These are phyloP conservation scores for Drymonia ruficornis DNA, from an alignment of 2,888 invertebrate species.

Conservation along the genomic window DNA sequence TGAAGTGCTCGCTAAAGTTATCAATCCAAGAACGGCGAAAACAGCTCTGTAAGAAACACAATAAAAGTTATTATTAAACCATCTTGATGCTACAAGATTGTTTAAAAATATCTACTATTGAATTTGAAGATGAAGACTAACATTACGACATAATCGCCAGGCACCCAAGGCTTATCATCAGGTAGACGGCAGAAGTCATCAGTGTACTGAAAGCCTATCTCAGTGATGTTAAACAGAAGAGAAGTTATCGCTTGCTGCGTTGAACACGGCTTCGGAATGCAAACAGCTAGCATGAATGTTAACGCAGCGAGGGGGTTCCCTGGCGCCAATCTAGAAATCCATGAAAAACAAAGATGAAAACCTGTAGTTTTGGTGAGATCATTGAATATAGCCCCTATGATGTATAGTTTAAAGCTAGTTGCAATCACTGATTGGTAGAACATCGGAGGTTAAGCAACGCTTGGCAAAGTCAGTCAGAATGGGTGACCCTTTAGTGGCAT, in stretches of 20 bases:
- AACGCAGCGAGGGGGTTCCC: constrained; percentile 24
- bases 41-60: constrained; percentile 37
- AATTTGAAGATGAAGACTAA: constrained; percentile 44
- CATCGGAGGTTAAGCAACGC: too few species aligned
- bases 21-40: constrained; percentile 47
- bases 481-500: too few species aligned
- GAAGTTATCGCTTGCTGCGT: constrained; percentile 43
- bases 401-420: too few species aligned
- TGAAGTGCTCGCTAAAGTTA: constrained; percentile 55
- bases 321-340: constrained; percentile 4
- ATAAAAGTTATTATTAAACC: not conserved
- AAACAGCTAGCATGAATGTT: constrained; percentile 46
- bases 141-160: constrained; percentile 60
- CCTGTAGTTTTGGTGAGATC: not conserved
- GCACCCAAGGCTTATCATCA: constrained; percentile 56
- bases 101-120: too few species aligned
- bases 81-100: not conserved
- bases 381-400: too few species aligned
- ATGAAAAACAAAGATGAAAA: not conserved
- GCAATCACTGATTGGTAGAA: too few species aligned
- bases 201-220: constrained; percentile 39
- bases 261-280: constrained; percentile 58
- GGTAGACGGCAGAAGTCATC: constrained; percentile 55
- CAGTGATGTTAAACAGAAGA: constrained; percentile 38
- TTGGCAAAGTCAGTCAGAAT: too few species aligned